Evolutionary conservation across 2,888 invertebrate genomes (phyloP).

Genomic region (Campopleginae sp.): DNA sequence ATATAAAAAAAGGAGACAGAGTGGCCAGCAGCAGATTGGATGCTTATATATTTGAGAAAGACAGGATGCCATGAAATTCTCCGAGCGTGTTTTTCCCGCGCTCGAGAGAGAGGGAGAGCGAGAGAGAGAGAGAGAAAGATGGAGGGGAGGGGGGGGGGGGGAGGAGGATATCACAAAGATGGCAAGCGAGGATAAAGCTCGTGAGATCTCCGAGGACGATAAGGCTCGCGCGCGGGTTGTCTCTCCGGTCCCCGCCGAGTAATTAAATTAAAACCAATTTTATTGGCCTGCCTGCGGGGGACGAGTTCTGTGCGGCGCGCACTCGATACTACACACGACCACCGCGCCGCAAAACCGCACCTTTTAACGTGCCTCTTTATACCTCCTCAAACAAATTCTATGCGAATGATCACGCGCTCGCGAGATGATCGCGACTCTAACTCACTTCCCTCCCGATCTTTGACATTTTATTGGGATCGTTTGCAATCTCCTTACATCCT

Average conservation of each 20-base stretch:
- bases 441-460: slow-evolving; percentile 69
- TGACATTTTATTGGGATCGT: slow-evolving; percentile 74
- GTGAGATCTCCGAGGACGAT: slow-evolving; percentile 78
- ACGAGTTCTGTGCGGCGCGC: slow-evolving; percentile 34
- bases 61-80: slow-evolving; percentile 64
- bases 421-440: slow-evolving; percentile 72
- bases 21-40: slow-evolving; percentile 28
- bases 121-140: slow-evolving; percentile 9
- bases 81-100: slow-evolving; percentile 68
- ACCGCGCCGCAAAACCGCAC: slow-evolving; percentile 43
- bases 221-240: slow-evolving; percentile 67
- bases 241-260: slow-evolving; percentile 67
- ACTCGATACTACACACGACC: slow-evolving; percentile 17
- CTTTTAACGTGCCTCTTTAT: slow-evolving; percentile 80
- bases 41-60: slow-evolving; percentile 53
- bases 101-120: slow-evolving; percentile 35
- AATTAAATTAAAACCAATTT: slow-evolving; percentile 82
- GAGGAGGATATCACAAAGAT: slow-evolving; percentile 63
- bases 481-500: slow-evolving; percentile 61
- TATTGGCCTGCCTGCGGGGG: slow-evolving; percentile 74
- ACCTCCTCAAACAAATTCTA: slow-evolving; percentile 80
- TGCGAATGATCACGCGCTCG: slow-evolving; percentile 71
- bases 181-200: slow-evolving; percentile 75
- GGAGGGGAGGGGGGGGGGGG: slow-evolving; percentile 29
- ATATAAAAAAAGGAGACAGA: neutral